A percentile compares a stretch with the other conserved stretches of the same genome.
Conservation (phyloP, 1,140 invertebrate species). For the Drosophila suzukii region DNA sequence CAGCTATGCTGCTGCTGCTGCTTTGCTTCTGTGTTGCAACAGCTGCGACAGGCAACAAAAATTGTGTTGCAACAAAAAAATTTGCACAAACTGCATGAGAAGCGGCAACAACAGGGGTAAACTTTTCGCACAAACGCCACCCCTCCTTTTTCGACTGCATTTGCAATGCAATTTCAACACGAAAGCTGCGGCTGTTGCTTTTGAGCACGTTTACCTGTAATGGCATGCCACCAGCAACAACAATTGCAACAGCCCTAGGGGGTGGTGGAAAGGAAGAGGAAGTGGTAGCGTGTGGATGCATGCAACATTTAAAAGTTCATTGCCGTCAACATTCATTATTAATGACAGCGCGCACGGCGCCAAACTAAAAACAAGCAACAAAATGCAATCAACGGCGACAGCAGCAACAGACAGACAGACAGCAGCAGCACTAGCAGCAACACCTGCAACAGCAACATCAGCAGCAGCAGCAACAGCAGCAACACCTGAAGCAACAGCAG, state of each 20-base stretch:
- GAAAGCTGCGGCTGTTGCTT: constrained; percentile 77
- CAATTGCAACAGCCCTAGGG: constrained; percentile 17
- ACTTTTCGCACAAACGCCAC: constrained; percentile 23
- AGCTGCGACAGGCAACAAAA: constrained; percentile 71
- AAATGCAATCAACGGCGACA: constrained; percentile 79
- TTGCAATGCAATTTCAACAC: constrained; percentile 80
- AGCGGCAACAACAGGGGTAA: constrained; percentile 13
- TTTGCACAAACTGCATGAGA: constrained; percentile 41
- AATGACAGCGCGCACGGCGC: constrained; percentile 77
- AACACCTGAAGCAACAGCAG: constrained; percentile 27
- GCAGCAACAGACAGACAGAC: constrained; percentile 45
- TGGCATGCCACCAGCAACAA: constrained; percentile 46
- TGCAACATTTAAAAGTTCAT: constrained; percentile 84
- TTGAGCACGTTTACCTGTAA: constrained; percentile 79
- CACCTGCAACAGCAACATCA: constrained; percentile 31
- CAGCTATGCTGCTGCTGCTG: constrained; percentile 13
- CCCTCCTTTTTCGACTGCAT: constrained; percentile 53
- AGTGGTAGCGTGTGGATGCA: constrained; percentile 67
- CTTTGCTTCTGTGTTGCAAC: constrained; percentile 40
- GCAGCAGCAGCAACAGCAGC: constrained; percentile 39
- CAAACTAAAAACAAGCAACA: constrained; percentile 79
- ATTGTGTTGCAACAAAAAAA: constrained; percentile 53
- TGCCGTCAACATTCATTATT: constrained; percentile 84
- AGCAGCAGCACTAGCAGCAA: constrained; percentile 44
- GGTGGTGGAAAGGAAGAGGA: constrained; percentile 14